These are phyloP conservation scores for Bergia puertoricense DNA, from an alignment of 92 coral and sea anemone genomes.

Conservation along the genomic window DNA sequence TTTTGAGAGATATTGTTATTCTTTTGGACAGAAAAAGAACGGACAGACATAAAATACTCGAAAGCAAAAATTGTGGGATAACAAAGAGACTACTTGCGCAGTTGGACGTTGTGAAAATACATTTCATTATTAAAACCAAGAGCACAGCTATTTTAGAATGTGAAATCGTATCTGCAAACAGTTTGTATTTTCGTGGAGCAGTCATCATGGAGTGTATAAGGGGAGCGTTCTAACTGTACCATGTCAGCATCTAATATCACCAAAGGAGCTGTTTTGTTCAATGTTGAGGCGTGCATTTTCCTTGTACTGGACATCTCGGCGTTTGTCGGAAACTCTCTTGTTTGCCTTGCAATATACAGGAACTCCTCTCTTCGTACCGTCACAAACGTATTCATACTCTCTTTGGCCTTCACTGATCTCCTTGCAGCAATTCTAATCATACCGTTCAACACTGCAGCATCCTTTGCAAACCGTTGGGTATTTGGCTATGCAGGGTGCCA, in stretches of 20 bases:
- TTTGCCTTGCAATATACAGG: slow-evolving; percentile 38
- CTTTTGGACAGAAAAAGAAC: neutral
- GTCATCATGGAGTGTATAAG: neutral
- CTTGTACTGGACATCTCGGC: slow-evolving; percentile 1
- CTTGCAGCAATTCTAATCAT: slow-evolving; percentile 1
- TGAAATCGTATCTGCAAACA: neutral
- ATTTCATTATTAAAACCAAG: no score
- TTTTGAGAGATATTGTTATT: neutral
- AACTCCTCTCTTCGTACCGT: slow-evolving; percentile 16
- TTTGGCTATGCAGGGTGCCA: slow-evolving; percentile 18
- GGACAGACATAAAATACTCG: neutral
- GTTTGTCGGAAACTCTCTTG: neutral
- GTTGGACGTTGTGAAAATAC: neutral
- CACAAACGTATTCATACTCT: slow-evolving; percentile 8
- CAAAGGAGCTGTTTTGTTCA: slow-evolving; percentile 1
- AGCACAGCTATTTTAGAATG: neutral
- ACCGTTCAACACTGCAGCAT: slow-evolving; percentile 14
- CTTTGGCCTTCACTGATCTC: slow-evolving; percentile 28
- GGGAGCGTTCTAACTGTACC: neutral
- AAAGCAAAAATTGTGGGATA: neutral
- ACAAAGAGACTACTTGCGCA: neutral
- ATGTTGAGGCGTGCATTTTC: slow-evolving; percentile 12
- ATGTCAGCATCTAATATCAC: neutral
- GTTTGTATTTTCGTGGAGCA: neutral
- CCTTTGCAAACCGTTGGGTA: slow-evolving; percentile 25